Conservation (phyloP, 1,140 invertebrate species). For the Nilaparvata lugens region DNA sequence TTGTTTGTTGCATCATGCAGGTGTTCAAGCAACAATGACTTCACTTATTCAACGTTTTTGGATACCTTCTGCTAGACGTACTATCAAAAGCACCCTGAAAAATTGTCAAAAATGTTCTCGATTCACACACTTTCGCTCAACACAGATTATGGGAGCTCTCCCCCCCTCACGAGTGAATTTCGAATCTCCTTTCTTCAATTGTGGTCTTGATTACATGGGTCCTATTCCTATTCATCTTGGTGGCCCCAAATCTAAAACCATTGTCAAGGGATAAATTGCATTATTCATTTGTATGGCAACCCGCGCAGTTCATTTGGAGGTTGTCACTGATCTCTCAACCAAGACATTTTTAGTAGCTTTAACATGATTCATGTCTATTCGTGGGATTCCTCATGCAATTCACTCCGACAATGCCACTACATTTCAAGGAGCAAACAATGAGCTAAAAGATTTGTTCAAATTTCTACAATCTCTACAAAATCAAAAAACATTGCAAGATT, state of each 20-base stretch:
- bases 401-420: conserved; percentile 31
- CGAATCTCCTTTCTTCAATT: neutral
- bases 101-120: too few relatives aligned
- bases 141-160: conserved; percentile 2
- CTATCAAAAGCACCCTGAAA: too few relatives aligned
- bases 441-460: conserved; percentile 9
- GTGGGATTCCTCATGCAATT: conserved; percentile 22
- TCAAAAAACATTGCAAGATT: neutral
- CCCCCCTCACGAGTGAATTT: neutral
- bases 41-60: too few relatives aligned
- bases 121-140: too few relatives aligned
- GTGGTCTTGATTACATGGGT: conserved; percentile 29
- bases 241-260: conserved; percentile 10
- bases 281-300: conserved; percentile 33
- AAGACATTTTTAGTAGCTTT: conserved; percentile 27
- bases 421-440: conserved; percentile 26
- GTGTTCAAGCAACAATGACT: too few relatives aligned
- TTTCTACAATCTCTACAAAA: neutral
- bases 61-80: too few relatives aligned
- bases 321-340: conserved; percentile 29
- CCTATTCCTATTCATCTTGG: conserved; percentile 27
- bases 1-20: too few relatives aligned
- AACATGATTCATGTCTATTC: conserved; percentile 26
- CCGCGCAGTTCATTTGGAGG: conserved; percentile 33
- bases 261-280: conserved; percentile 29